These are phyloP conservation scores for Pycnonotus jocosus DNA, from an alignment of 2,113 vertebrate genomes.

Conservation along the genomic window DNA sequence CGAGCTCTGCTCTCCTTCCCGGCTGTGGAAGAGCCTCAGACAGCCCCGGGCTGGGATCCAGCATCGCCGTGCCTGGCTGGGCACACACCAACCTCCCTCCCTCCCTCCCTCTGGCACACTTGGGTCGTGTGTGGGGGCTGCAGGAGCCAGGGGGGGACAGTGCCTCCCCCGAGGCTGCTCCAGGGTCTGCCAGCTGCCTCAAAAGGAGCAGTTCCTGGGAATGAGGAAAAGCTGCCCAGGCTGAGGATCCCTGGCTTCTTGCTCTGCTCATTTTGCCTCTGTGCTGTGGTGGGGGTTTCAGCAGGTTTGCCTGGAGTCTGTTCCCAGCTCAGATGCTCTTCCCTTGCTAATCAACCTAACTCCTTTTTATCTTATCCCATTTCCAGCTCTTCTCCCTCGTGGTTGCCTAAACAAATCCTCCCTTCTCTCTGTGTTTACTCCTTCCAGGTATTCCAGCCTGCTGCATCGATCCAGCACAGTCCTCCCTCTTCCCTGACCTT, in stretches of 20 bases:
- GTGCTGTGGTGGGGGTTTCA: neutral
- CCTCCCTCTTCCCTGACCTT: neutral
- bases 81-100: accelerated
- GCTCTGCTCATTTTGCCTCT: neutral
- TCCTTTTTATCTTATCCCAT: slow-evolving; percentile 5
- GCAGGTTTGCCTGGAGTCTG: neutral
- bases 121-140: neutral
- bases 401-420: neutral
- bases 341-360: neutral
- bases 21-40: accelerated
- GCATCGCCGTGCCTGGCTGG: neutral
- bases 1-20: accelerated
- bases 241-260: neutral
- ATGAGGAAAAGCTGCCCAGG: neutral
- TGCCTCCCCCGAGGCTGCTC: neutral
- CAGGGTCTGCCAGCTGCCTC: neutral
- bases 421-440: neutral
- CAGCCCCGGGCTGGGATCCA: accelerated
- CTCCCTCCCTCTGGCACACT: neutral
- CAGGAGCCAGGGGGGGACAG: neutral
- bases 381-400: neutral
- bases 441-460: neutral
- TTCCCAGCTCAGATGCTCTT: neutral
- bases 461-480: neutral
- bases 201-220: neutral